Evolutionary conservation across 2,113 vertebrate genomes (phyloP), one percentile per base, ranked within the genome.

Genomic region (Rhynchopsitta pachyrhyncha): DNA sequence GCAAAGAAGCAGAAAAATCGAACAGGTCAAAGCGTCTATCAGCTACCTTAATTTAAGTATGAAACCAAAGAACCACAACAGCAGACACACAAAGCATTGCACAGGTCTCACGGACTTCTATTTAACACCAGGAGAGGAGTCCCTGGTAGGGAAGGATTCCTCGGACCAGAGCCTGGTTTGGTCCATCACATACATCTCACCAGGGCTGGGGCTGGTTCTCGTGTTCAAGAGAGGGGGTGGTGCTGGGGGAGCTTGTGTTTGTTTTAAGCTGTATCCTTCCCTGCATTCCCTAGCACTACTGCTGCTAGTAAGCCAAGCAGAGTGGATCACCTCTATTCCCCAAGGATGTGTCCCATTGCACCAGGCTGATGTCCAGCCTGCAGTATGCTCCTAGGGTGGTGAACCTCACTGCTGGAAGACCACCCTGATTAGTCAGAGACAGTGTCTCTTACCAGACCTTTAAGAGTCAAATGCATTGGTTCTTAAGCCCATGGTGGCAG

Each of bases 71-170:
- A 35, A 20, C 22, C n/a, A 13, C 2, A 2, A 15, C 27, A 91
- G 59, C 59, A 37, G 6, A 13, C 35, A 44, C 31, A 14, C 28
- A 53, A 37, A 74, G 55, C 17, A 59, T 17, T n/a, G 28, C 29
- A 39, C 27, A 37, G 35, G 29, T 24, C 44, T 41, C 13, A 2
- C 0, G 0, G 24, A 7, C 3, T 1, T 31, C 59, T 41, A 0
- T 55, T 49, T 39, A 66, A 52, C 29, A 62, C 28, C 3, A 10
- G 28, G 22, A 75, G 10, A 71, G 37, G 39, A 64, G 59, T 29
- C 2, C 14, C 17, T 47, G 35, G 6, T 2, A 63, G 59, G 22
- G 47, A 59, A 80, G 8, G 5, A 8, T 18, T 91, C 25, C 24
- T 82, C 55, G 53, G 41, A 67, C 20, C 60, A 88, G 15, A 70